Evolutionary conservation across 2,888 invertebrate genomes (phyloP).

Genomic region (Crematogaster levior): DNA sequence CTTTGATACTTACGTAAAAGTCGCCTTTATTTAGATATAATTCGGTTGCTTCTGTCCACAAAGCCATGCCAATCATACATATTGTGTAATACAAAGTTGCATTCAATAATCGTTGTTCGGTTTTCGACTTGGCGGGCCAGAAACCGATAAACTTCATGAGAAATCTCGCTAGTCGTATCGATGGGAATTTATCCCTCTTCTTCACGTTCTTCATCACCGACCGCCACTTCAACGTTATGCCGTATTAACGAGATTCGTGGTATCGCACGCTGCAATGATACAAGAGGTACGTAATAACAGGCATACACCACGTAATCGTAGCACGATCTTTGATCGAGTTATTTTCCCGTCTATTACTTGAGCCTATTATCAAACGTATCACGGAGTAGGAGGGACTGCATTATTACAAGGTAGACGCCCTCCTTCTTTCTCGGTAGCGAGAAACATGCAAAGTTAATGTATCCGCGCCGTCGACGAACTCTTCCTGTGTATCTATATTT

Average conservation of each 20-base stretch:
- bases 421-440: background rate
- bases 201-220: background rate
- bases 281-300: conserved; percentile 24
- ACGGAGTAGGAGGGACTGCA: background rate
- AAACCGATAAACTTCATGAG: conserved; percentile 70
- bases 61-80: conserved; percentile 34
- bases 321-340: conserved; percentile 27
- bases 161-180: conserved; percentile 64
- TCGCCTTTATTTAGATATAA: conserved; percentile 67
- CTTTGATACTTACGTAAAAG: conserved; percentile 67
- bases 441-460: conserved; percentile 2
- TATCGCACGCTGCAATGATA: conserved; percentile 33
- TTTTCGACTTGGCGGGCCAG: conserved; percentile 62
- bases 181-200: conserved; percentile 44
- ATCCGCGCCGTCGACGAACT: background rate
- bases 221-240: background rate
- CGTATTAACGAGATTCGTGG: conserved; percentile 33
- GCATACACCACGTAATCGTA: background rate
- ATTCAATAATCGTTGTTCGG: conserved; percentile 55
- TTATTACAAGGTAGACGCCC: conserved; percentile 22
- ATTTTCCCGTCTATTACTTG: conserved; percentile 14
- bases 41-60: conserved; percentile 60
- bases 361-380: conserved; percentile 12
- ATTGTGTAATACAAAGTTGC: conserved; percentile 63
- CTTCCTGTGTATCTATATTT: background rate